These are phyloP conservation scores for Pseudorhiza aurosa DNA, from an alignment of 30 jellyfish, hydroid and myxozoan genomes.

Conservation along the genomic window DNA sequence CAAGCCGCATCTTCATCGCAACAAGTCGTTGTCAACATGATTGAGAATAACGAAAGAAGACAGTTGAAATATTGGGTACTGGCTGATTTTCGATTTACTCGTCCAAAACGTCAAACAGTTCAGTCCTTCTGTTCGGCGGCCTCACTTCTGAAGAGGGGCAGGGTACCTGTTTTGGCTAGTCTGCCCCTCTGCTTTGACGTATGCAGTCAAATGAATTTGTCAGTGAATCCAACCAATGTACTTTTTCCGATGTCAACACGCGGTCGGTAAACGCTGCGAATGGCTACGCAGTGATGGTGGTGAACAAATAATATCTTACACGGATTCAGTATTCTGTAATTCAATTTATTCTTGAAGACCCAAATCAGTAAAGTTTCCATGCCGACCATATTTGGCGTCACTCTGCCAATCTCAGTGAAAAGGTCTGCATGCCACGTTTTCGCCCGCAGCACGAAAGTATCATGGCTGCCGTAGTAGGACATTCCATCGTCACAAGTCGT, in stretches of 20 bases:
- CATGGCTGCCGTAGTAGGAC: slow-evolving; percentile 73
- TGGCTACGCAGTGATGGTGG: slow-evolving; percentile 80
- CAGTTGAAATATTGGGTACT: too few relatives aligned
- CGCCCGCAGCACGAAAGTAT: slow-evolving; percentile 56
- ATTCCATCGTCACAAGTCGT: slow-evolving; percentile 46
- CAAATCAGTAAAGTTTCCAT: slow-evolving; percentile 65
- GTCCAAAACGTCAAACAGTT: too few relatives aligned
- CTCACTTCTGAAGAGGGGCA: too few relatives aligned
- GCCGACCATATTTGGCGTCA: slow-evolving; percentile 53
- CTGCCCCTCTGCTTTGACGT: too few relatives aligned
- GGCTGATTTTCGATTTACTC: too few relatives aligned
- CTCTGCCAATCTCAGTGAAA: slow-evolving; percentile 8
- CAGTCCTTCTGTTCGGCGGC: too few relatives aligned
- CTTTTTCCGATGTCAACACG: background rate
- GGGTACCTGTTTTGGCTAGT: too few relatives aligned
- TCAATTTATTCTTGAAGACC: slow-evolving; percentile 32
- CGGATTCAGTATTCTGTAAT: slow-evolving; percentile 66
- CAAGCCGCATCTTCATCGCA: too few relatives aligned
- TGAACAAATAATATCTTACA: slow-evolving; percentile 59
- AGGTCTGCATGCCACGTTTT: background rate
- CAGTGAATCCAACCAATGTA: background rate
- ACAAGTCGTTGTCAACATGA: too few relatives aligned
- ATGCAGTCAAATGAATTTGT: too few relatives aligned
- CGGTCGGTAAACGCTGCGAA: slow-evolving; percentile 18
- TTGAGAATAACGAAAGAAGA: too few relatives aligned